phyloP scores from a whole-genome alignment of 2,797 vertebrate genomes.

The Molossus molossus region DNA sequence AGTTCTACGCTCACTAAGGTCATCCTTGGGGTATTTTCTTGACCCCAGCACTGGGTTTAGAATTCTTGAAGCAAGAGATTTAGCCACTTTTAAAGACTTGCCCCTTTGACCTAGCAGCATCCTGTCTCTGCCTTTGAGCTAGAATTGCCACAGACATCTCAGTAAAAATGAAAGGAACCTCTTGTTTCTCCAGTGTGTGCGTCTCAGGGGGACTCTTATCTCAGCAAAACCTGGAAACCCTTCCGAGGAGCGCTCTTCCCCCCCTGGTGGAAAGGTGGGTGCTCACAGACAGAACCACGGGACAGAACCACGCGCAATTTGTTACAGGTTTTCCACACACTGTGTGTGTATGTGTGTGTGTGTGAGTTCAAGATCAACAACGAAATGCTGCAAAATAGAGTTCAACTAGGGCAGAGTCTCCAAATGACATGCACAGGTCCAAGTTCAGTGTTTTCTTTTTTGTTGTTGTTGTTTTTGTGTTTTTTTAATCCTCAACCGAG shows the following conservation, averaged over 20 bases:
- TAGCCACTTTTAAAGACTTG: conserved; percentile 74
- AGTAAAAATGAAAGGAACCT: conserved; percentile 60
- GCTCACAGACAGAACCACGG: no score
- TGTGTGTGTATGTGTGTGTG: no score
- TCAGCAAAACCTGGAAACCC: no score
- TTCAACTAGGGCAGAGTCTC: background rate
- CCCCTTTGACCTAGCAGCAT: conserved; percentile 68
- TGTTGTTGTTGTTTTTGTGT: no score
- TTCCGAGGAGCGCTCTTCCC: background rate
- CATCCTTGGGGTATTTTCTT: conserved; percentile 71
- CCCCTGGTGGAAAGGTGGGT: background rate
- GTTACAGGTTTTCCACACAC: background rate
- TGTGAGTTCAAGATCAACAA: background rate
- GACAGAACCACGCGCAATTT: rapidly evolving
- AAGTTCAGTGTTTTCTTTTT: background rate
- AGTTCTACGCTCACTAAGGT: conserved; percentile 38
- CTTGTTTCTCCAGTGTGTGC: conserved; percentile 41
- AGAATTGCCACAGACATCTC: conserved; percentile 34
- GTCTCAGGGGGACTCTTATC: background rate
- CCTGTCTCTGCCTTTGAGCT: conserved; percentile 27
- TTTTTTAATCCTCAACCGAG: no score
- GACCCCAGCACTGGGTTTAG: conserved; percentile 66
- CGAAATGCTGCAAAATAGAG: background rate
- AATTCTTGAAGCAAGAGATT: conserved; percentile 77
- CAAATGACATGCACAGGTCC: rapidly evolving